Evolutionary conservation across 2,113 vertebrate species (phyloP), one percentile per base, ranked within the genome.

Genomic region (Eurystomus gularis): DNA sequence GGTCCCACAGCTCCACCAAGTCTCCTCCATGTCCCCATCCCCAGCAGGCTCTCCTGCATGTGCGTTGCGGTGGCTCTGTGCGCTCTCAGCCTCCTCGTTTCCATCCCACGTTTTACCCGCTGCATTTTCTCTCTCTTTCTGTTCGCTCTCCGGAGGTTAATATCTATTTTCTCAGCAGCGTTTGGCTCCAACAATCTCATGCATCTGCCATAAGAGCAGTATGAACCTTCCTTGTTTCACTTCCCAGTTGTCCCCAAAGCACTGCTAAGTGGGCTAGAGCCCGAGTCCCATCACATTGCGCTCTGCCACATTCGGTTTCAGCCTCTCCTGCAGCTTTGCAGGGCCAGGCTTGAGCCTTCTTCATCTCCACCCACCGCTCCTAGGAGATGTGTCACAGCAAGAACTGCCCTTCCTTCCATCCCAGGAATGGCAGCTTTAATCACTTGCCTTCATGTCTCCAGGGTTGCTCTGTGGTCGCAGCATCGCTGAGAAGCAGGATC

Each of bases 111-210:
- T 80, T 94, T 94, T 69, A 75, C 35, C 46, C 25, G 0, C 37
- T 73, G 40, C 64, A 7, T 44, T 92, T 92, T 54, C 77, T 33
- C 76, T 54, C 49, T 33, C 57, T 76, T 55, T 55, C 76, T 26
- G 1, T 29, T 35, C 17, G 23, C 61, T 87, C 87, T 85, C 61
- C 25, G 48, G 86, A 92, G 61, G 65, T 93, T 96, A 87, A 88
- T 85, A 78, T 73, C 84, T 85, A 24, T 88, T 94, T 96, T 91
- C 91, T 82, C 73, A 29, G 28, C 69, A 83, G 44, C 65, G 35
- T 78, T 91, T 91, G 80, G 69, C 89, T 96, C 76, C 42, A 71
- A 66, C 39, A 42, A 33, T 73, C 42, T 92, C 86, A 31, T 75
- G 76, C 76, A 60, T 83, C 81, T 93, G 87, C 87, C 84, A 35